A percentile compares a stretch with the other conserved stretches of the same genome.
phyloP scores from a whole-genome alignment of 2,888 invertebrate species.

The Pristionchus entomophagus region DNA sequence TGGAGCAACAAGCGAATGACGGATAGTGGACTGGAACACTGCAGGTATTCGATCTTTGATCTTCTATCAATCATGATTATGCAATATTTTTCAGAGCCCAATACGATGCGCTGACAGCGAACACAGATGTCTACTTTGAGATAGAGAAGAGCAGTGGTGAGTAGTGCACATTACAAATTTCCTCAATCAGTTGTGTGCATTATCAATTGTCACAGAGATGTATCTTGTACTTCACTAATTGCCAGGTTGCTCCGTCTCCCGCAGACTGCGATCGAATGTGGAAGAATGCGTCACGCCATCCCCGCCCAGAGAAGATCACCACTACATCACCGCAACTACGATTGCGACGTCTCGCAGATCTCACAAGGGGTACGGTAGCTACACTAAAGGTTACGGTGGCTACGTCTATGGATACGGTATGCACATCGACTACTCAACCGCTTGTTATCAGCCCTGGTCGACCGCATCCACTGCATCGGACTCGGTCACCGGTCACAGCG shows the following conservation, averaged over 20 bases:
- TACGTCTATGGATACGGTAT: too few species aligned
- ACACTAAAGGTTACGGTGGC: too few species aligned
- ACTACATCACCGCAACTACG: neutral
- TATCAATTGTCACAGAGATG: neutral
- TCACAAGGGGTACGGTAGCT: neutral
- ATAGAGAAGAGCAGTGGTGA: conserved; percentile 61
- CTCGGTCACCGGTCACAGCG: conserved; percentile 3
- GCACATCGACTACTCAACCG: neutral
- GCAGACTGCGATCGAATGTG: conserved; percentile 52
- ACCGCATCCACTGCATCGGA: conserved; percentile 44
- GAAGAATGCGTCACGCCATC: neutral
- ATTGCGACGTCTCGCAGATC: neutral
- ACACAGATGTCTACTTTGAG: conserved; percentile 64
- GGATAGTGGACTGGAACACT: conserved; percentile 62
- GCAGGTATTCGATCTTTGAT: too few species aligned
- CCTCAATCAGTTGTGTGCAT: neutral
- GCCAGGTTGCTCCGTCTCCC: conserved; percentile 52
- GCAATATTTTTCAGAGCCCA: conserved; percentile 52
- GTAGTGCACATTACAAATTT: neutral
- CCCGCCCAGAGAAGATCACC: neutral
- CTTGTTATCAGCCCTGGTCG: neutral
- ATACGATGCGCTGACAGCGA: conserved; percentile 67
- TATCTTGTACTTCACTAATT: neutral
- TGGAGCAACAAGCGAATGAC: conserved; percentile 64
- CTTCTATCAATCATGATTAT: too few species aligned